Evolutionary conservation across 1,140 invertebrate genomes (phyloP), one percentile per base, ranked within the genome.

Genomic region (Bombus cullumanus): DNA sequence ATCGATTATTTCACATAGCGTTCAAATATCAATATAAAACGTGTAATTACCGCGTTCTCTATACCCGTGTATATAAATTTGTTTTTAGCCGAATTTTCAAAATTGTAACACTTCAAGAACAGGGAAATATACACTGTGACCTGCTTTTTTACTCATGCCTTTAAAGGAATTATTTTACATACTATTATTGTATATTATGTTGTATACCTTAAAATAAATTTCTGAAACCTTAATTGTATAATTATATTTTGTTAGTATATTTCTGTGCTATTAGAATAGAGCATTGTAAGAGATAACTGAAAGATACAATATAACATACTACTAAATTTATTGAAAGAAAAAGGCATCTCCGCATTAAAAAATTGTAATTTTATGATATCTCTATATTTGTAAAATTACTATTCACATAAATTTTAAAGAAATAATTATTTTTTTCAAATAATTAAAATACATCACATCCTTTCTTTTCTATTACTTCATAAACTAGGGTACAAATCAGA

Each of bases 151-250:
- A 34, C 57, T 41, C 53, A 37, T n/a, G 6, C n/a, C 39, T 37
- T 25, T 18, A 15, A 37, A 76, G 15, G 22, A 43, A 57, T 71
- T 53, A 39, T 59, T 62, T 22, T 41, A 79, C 28, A 39, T 47
- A 62, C 37, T 64, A 69, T 59, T 53, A 41, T 81, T 71, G 39
- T 89, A 77, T 74, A 64, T 79, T 57, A 57, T 31, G 62, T 78
- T 87, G 34, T 79, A 64, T 84, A 86, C 31, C 66, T 89, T 69
- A 34, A 59, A 90, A 89, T 89, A 84, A 89, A 90, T 18, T 69
- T 76, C 72, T 77, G 47, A 41, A 79, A 69, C 13, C 15, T 34
- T 71, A 80, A 68, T 47, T 69, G 2, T 18, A 28, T 5, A 34
- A 37, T 37, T 25, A 31, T 66, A 22, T 34, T 34, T 66, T 66